Evolutionary conservation across 2,888 invertebrate species (phyloP), one percentile per base, ranked within the genome.

Genomic region (Cheilosia grossa): DNA sequence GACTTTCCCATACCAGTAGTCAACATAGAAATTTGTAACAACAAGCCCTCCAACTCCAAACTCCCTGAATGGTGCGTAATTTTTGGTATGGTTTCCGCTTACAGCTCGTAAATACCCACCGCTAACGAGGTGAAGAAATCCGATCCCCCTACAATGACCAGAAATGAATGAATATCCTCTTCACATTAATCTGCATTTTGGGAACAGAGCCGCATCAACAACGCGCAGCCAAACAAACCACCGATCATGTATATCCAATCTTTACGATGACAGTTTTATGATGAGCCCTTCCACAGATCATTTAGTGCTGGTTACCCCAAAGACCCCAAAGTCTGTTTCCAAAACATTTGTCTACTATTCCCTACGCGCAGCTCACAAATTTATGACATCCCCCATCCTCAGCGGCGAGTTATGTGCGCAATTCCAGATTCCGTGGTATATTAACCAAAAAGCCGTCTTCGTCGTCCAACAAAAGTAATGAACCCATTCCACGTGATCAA

Each of bases 401-500:
- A 9, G 24, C 9, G 27, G 37, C 17, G 58, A 82, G 59, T 77
- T 70, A 70, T 64, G 61, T 37, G 69, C 64, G 70, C 81, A 72
- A 78, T 66, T 72, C 77, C 82, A 82, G 82, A 77, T 70, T 64
- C 70, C 69, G 53, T 42, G 21, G 49, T 59, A 17, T 47, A 59
- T 67, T 30, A 13, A 13, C 37, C 9, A 30, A 37, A 37, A 37
- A 13, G 59, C 42, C 59, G 54, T 24, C 33, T 27, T 58, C 30
- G 42, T 61, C 37, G 37, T 59, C 24, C 54, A 82, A 82, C 73
- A 79, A 73, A 79, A 82, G 82, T 78, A 78, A 79, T 79, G 82
- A 79, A 79, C 73, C 78, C 73, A 82, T 82, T 79, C 73, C 78
- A 63, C 21, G 42, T 82, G 78, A 73, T 82, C 82, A 82, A 82